Evolutionary conservation across 2,888 invertebrate species (phyloP).

Genomic region (Nowickia ferox): DNA sequence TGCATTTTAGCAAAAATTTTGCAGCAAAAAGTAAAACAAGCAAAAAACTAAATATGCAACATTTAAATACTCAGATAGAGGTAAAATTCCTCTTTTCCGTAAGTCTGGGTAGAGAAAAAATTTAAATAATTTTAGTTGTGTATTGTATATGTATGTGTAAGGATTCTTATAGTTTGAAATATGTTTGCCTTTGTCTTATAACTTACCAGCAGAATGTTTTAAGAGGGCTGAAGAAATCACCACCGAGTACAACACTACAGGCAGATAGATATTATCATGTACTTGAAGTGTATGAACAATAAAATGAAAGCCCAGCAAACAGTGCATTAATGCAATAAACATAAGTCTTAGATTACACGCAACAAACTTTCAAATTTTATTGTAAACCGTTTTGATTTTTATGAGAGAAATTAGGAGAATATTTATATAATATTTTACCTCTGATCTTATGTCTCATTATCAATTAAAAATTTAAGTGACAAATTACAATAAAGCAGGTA

Average conservation of each 20-base stretch:
- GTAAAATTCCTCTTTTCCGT: constrained; percentile 6
- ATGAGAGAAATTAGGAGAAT: no score
- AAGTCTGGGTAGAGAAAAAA: constrained; percentile 16
- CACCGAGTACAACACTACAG: constrained; percentile 29
- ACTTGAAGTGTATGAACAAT: constrained; percentile 20
- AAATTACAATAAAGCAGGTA: no score
- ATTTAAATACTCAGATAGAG: constrained; percentile 22
- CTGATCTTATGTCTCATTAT: no score
- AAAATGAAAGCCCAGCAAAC: not conserved
- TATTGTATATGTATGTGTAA: not conserved
- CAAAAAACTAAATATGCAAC: not conserved
- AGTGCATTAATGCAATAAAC: not conserved
- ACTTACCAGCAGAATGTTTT: constrained; percentile 59
- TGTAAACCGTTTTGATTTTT: no score
- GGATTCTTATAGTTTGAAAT: not conserved
- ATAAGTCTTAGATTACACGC: not conserved
- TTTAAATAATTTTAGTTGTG: constrained; percentile 32
- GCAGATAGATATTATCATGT: constrained; percentile 1
- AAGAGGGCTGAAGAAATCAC: constrained; percentile 10
- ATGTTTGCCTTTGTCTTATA: constrained; percentile 26
- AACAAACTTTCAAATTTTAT: not conserved
- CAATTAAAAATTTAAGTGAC: no score
- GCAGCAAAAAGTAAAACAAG: not conserved
- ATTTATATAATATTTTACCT: no score
- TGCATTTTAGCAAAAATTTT: constrained; percentile 56